Evolutionary conservation across 2,888 invertebrate genomes (phyloP).

Genomic region (Drosophila quinaria): DNA sequence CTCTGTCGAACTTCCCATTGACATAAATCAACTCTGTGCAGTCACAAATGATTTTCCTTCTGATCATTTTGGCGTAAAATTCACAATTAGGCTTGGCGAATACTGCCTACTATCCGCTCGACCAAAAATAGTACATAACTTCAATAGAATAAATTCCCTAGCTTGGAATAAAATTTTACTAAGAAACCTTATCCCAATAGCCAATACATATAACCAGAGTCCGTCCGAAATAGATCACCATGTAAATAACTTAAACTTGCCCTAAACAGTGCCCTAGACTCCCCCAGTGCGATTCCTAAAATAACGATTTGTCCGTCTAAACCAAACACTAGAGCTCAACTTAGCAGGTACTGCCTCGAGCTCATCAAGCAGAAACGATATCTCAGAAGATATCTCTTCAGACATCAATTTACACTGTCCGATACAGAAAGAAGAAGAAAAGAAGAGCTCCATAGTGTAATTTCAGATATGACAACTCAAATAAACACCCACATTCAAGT

Average conservation of each 20-base stretch:
- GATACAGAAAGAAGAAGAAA: no score
- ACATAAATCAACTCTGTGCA: neutral
- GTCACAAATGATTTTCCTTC: slow-evolving; percentile 9
- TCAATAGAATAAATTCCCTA: neutral
- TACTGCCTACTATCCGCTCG: no score
- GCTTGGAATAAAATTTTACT: slow-evolving; percentile 7
- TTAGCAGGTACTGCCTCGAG: neutral
- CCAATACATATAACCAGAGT: neutral
- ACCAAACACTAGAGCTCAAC: neutral
- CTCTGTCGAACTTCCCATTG: neutral
- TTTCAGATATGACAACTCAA: no score
- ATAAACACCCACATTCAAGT: no score
- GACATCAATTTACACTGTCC: no score
- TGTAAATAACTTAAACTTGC: no score
- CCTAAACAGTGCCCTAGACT: neutral
- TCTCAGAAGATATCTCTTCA: slow-evolving; percentile 3
- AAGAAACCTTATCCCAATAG: slow-evolving; percentile 1
- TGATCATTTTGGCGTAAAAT: slow-evolving; percentile 4
- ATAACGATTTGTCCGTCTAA: neutral
- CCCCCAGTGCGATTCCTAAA: slow-evolving; percentile 9
- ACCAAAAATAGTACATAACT: slow-evolving; percentile 6
- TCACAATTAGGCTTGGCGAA: neutral
- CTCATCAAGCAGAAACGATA: neutral
- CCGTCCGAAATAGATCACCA: slow-evolving; percentile 4
- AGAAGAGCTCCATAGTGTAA: no score